Conservation (phyloP, 1,140 invertebrate species). For the Monomorium pharaonis region DNA sequence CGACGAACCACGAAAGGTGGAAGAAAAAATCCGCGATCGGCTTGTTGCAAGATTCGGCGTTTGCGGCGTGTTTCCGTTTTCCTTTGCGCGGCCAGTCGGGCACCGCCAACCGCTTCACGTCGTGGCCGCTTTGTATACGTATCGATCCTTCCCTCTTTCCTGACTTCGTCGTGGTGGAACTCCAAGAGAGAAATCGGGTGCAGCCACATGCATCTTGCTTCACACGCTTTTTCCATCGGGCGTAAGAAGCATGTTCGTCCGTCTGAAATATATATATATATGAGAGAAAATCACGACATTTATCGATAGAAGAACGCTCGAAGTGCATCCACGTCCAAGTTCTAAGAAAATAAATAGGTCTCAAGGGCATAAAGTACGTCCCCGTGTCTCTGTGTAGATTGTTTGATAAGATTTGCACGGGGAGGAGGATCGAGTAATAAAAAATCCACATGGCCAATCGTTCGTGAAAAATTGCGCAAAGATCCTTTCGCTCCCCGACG, state of each 20-base stretch:
- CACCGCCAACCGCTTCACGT: slow-evolving; percentile 40
- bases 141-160: slow-evolving; percentile 46
- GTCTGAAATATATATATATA: slow-evolving; percentile 14
- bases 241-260: background rate
- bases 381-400: background rate
- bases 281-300: slow-evolving; percentile 10
- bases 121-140: slow-evolving; percentile 58
- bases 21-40: slow-evolving; percentile 47
- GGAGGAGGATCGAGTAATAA: slow-evolving; percentile 48
- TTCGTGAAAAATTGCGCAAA: slow-evolving; percentile 75
- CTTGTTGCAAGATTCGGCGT: slow-evolving; percentile 3
- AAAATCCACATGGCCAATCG: slow-evolving; percentile 71
- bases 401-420: slow-evolving; percentile 11
- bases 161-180: slow-evolving; percentile 22
- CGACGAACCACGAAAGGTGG: background rate
- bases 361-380: background rate
- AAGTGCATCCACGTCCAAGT: background rate
- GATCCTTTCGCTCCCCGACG: slow-evolving; percentile 57
- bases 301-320: slow-evolving; percentile 1
- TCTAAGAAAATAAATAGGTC: slow-evolving; percentile 8
- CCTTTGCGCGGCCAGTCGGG: slow-evolving; percentile 26
- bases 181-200: slow-evolving; percentile 20
- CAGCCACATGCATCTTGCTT: slow-evolving; percentile 19
- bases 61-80: slow-evolving; percentile 23
- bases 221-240: background rate